Percentiles rank a stretch among this genome's conserved stretches.
These are phyloP conservation scores for Trichacis sp. DNA, from an alignment of 2,888 invertebrate species.

Conservation along the genomic window DNA sequence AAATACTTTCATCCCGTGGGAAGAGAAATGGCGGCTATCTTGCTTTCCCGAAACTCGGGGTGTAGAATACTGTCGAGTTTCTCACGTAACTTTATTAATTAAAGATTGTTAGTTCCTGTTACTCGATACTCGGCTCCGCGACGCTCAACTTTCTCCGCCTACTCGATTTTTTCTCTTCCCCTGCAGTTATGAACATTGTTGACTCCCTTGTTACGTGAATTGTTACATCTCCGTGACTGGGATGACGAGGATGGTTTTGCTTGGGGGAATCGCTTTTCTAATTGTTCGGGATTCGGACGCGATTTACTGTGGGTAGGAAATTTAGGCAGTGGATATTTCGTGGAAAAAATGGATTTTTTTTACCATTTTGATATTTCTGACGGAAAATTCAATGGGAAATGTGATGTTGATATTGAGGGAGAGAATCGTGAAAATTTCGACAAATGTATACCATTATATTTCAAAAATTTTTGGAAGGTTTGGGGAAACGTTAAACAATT, in stretches of 20 bases:
- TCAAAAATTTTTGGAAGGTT: too few species aligned
- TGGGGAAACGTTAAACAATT: too few species aligned
- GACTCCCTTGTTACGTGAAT: constrained; percentile 20
- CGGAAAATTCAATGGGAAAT: too few species aligned
- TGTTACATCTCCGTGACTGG: not conserved
- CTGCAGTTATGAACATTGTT: constrained; percentile 22
- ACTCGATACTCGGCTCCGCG: constrained; percentile 55
- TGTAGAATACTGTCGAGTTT: constrained; percentile 60
- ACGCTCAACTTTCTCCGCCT: constrained; percentile 24
- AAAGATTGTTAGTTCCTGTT: constrained; percentile 63
- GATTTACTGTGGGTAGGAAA: too few species aligned
- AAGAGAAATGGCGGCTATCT: constrained; percentile 51
- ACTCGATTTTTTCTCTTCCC: constrained; percentile 15
- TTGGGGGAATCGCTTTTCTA: too few species aligned
- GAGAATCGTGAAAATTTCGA: too few species aligned
- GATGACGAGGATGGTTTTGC: not conserved
- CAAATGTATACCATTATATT: too few species aligned
- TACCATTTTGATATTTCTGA: too few species aligned
- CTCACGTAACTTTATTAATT: constrained; percentile 67
- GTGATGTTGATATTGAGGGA: too few species aligned
- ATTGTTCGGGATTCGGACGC: too few species aligned
- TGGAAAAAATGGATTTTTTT: too few species aligned
- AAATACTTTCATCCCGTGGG: constrained; percentile 58
- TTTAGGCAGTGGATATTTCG: too few species aligned
- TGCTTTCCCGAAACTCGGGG: constrained; percentile 30